Conservation (phyloP, 2,113 vertebrate species). For the Antigone vipio region DNA sequence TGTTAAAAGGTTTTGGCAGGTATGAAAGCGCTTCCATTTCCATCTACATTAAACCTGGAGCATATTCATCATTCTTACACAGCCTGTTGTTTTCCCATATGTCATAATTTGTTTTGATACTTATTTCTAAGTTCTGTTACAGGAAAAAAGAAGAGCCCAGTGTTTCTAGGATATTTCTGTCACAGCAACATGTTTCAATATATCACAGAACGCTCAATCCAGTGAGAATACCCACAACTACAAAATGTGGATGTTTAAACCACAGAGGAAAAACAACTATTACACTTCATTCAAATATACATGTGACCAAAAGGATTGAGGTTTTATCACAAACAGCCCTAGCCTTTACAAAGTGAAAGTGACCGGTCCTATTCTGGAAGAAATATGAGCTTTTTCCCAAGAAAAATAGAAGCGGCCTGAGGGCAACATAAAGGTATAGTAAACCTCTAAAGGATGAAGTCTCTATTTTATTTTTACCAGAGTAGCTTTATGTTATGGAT, state of each 20-base stretch:
- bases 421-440: conserved; percentile 18
- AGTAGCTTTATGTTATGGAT: conserved; percentile 19
- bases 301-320: not conserved
- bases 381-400: conserved; percentile 8
- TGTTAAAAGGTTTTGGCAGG: conserved; percentile 5
- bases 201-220: not conserved
- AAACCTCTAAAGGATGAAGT: conserved; percentile 20
- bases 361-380: not conserved
- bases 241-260: not conserved
- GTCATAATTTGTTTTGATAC: not conserved
- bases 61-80: not conserved
- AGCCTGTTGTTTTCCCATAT: conserved; percentile 7
- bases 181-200: not conserved
- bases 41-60: not conserved
- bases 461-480: conserved; percentile 13
- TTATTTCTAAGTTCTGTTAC: not conserved
- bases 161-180: not conserved
- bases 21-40: conserved; percentile 10
- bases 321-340: conserved; percentile 5
- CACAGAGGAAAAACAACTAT: not conserved
- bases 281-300: not conserved
- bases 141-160: not conserved
- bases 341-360: not conserved
- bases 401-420: not conserved
- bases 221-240: not conserved